Evolutionary conservation across 2,113 vertebrate species (phyloP).

Genomic region (Rhombomys opimus): DNA sequence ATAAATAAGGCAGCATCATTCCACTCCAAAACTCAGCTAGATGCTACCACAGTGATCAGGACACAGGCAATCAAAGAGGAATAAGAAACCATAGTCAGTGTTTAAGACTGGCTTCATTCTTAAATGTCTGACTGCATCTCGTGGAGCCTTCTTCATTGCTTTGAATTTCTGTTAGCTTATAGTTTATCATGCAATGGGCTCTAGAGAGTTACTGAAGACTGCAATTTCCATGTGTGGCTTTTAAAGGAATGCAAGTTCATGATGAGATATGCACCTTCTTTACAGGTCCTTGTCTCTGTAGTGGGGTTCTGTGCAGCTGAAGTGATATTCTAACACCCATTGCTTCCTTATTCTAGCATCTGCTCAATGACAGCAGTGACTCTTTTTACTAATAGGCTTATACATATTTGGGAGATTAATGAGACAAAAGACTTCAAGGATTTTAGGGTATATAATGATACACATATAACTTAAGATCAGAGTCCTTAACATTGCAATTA

Average conservation of each 20-base stretch:
- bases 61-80: background rate
- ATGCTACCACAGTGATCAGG: background rate
- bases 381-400: background rate
- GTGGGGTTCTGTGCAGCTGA: no score
- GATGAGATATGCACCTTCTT: no score
- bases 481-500: slow-evolving; percentile 16
- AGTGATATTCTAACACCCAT: no score
- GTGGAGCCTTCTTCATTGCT: background rate
- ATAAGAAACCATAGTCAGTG: no score
- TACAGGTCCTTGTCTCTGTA: no score
- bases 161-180: background rate
- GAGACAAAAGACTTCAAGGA: slow-evolving; percentile 1
- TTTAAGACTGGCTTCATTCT: background rate
- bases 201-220: background rate
- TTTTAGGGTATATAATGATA: background rate
- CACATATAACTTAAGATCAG: slow-evolving; percentile 38
- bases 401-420: background rate
- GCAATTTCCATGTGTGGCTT: background rate
- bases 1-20: background rate
- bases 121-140: background rate
- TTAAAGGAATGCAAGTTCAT: no score
- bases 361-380: background rate
- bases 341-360: no score
- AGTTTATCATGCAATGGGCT: background rate
- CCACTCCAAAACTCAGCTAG: background rate